Conservation (phyloP, 2,113 vertebrate species). For the Cichladusa arquata region DNA sequence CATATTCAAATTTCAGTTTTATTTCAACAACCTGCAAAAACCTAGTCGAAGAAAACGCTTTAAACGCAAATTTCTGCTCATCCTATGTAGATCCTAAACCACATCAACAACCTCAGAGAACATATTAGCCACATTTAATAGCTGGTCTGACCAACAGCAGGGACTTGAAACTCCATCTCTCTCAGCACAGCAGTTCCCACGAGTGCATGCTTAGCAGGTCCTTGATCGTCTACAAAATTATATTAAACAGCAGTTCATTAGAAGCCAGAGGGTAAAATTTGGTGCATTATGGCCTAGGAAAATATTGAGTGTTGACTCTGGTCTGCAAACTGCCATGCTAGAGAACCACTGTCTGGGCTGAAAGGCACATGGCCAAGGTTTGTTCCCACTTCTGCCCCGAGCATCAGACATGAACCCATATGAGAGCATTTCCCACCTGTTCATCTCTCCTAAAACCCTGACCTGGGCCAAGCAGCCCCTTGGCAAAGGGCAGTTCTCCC, state of each 20-base stretch:
- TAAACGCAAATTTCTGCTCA: not conserved
- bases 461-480: rapidly evolving
- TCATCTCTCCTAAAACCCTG: not conserved
- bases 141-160: not conserved
- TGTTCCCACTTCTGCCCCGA: not conserved
- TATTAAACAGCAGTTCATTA: not conserved
- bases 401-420: not conserved
- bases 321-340: not conserved
- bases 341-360: not conserved
- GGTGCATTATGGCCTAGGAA: not conserved
- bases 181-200: not conserved
- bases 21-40: not conserved
- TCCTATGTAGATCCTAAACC: not conserved
- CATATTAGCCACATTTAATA: not conserved
- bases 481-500: not conserved
- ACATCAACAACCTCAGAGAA: not conserved
- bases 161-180: not conserved
- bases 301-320: not conserved
- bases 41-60: not conserved
- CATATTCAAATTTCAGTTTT: not conserved
- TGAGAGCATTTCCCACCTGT: not conserved
- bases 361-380: not conserved
- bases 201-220: not conserved
- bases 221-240: not conserved
- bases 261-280: not conserved